Percentiles rank a stretch among this genome's conserved stretches.
phyloP scores from a whole-genome alignment of 2,888 invertebrate species.

The Azorinus chamasolen region DNA sequence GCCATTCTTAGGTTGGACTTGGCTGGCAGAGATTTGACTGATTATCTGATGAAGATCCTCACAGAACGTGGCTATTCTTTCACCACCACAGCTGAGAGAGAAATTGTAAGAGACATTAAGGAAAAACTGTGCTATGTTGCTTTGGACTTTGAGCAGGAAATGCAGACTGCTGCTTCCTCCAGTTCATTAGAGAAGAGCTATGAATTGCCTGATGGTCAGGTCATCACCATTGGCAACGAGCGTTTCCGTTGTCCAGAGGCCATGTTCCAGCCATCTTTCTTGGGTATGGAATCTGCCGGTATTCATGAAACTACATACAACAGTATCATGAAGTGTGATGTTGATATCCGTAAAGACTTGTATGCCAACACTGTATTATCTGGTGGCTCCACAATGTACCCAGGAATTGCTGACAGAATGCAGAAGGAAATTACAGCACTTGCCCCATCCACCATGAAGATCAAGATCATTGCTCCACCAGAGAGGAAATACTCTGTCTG shows the following conservation, averaged over 20 bases:
- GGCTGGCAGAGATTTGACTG: constrained; percentile 74
- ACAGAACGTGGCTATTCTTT: constrained; percentile 86
- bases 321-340: constrained; percentile 67
- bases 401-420: constrained; percentile 71
- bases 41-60: constrained; percentile 74
- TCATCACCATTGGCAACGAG: constrained; percentile 85
- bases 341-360: constrained; percentile 77
- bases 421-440: constrained; percentile 86
- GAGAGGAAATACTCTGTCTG: constrained; percentile 86
- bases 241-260: constrained; percentile 82
- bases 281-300: constrained; percentile 68
- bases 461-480: constrained; percentile 69
- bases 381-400: constrained; percentile 93
- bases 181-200: constrained; percentile 81
- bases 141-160: constrained; percentile 67
- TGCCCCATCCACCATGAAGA: constrained; percentile 59
- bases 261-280: constrained; percentile 83
- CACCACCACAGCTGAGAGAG: constrained; percentile 73
- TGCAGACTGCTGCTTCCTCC: constrained; percentile 77
- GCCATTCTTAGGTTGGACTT: constrained; percentile 71
- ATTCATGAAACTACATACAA: constrained; percentile 62
- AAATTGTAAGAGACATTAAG: constrained; percentile 65
- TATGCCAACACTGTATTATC: constrained; percentile 90
- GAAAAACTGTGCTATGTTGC: constrained; percentile 73
- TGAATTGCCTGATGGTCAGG: constrained; percentile 84